Evolutionary conservation across 2,797 vertebrate species (phyloP), one percentile per base, ranked within the genome.

Genomic region (Dendrocincla fuliginosa): DNA sequence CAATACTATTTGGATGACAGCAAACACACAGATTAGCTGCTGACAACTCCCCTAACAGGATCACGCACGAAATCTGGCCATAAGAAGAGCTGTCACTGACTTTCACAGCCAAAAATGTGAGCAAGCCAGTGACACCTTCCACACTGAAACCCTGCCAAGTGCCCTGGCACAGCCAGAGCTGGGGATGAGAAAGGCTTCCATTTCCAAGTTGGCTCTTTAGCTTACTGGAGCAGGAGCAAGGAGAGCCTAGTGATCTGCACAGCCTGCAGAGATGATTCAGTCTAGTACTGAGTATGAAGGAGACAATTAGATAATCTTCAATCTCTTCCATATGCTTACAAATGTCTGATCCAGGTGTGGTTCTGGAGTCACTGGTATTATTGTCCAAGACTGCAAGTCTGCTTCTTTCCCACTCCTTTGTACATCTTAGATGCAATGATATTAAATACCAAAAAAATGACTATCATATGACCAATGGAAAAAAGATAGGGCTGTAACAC

Each of bases 401-500:
- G 44, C 24, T 87, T 64, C 59, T 92, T 94, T 79, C 89, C 56
- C 56, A 33, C 49, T 86, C 39, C 37, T 24, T 71, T 8, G 1
- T 74, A 77, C 81, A 37, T 87, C 55, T 69, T 64, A 64, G 39
- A 67, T 49, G 44, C 41, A 88, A 76, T 3, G 2, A 42, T 84
- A 91, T 37, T 88, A 92, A 94, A 87, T 55, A 65, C 27, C n/a
- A 68, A 92, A 83, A 83, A 59, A 65, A 35, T 13, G 0, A 37
- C 84, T 84, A 84, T 83, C 82, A 41, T 61, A 89, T 6, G 8
- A 89, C 59, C 67, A 70, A 71, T 1, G 42, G 93, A 91, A 95
- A 50, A 90, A 93, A 96, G 91, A 89, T 93, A 90, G 80, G 24
- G 39, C 35, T 89, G 23, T 80, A 93, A 91, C 90, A 96, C 89